Evolutionary conservation across 2,797 vertebrate species (phyloP).

Genomic region (Enteromius afrohamiltoni): DNA sequence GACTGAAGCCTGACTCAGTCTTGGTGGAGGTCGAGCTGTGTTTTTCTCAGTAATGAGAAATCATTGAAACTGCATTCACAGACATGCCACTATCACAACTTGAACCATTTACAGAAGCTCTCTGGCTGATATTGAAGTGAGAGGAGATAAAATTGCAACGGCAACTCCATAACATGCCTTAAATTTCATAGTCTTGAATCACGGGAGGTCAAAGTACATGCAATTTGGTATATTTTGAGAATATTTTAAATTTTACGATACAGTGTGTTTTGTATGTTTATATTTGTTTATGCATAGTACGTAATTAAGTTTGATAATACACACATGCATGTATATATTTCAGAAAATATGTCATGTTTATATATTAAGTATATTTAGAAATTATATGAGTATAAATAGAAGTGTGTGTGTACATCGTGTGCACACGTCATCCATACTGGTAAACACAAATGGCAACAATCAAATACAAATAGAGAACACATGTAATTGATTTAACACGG

Average conservation of each 20-base stretch:
- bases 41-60: constrained; percentile 26
- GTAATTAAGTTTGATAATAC: no score
- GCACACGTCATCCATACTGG: no score
- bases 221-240: neutral
- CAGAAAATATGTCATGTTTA: no score
- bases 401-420: no score
- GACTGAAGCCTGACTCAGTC: constrained; percentile 20
- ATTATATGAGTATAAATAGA: no score
- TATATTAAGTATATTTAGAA: no score
- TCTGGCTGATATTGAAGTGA: constrained; percentile 30
- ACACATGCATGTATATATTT: no score
- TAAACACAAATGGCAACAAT: no score
- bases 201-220: neutral
- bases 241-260: no score
- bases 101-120: constrained; percentile 23
- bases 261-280: neutral
- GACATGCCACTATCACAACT: constrained; percentile 38
- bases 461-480: no score
- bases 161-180: constrained; percentile 2
- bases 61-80: constrained; percentile 41
- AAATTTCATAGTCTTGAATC: constrained; percentile 10
- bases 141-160: constrained; percentile 32
- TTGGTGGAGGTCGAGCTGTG: constrained; percentile 35
- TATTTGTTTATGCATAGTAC: constrained; percentile 1
- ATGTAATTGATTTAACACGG: no score